Evolutionary conservation across 2,888 invertebrate genomes (phyloP), one percentile per base, ranked within the genome.

Genomic region (Eumacrocentrus americanus): DNA sequence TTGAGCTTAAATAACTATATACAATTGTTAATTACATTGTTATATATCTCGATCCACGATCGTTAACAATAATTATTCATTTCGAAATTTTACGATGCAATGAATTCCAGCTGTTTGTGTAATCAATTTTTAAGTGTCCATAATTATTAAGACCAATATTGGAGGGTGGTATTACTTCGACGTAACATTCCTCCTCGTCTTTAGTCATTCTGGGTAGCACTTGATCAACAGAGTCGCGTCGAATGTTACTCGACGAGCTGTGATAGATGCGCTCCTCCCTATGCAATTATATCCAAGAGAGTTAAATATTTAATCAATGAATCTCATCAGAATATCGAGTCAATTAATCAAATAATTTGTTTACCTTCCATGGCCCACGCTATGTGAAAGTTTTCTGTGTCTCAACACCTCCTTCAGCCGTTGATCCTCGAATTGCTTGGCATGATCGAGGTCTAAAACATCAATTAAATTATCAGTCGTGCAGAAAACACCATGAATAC

Each of bases 31-130:
- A 29, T 16, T 40, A 40, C 18, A 12, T 38, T 38, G 5, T 7
- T 38, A 38, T 14, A 38, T 38, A 14, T 38, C n/a, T 29, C 29
- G 29, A 5, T 44, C 12, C 20, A 14, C n/a, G 16, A 20, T 44
- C n/a, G n/a, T 18, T 23, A 6, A 46, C 18, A 37, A 23, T 12
- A 29, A 12, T 11, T 12, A 16, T 35, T 58, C 83, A 84, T 75
- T 84, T 84, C 63, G 85, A 84, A 71, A 91, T 91, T 69, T 90
- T 89, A 73, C 90, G 87, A 77, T 91, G 89, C 64, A 92, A 83
- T 59, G 90, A 90, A 79, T 89, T 89, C 91, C 91, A 92, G 81
- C 90, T 91, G 80, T 88, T 89, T 1, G 91, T 90, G 74, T 92
- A 92, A 77, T 92, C 92, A 69, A 92, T 91, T 82, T 91, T 89